A percentile compares a stretch with the other conserved stretches of the same genome.
phyloP scores from a whole-genome alignment of 2,888 invertebrate genomes.

The Polymixis lichenea region DNA sequence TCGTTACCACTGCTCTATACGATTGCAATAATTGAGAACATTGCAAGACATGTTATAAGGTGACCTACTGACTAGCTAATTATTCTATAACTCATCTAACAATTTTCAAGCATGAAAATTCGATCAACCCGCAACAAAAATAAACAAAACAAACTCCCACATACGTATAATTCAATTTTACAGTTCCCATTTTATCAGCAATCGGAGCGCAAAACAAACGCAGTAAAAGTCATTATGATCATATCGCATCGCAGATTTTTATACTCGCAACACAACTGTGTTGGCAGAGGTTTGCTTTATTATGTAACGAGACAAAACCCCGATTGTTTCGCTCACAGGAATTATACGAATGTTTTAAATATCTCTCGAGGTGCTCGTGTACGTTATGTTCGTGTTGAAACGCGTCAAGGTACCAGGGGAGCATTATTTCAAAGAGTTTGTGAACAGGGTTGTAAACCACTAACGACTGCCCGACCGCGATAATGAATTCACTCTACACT shows the following conservation, averaged over 20 bases:
- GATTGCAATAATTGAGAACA: background rate
- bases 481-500: conserved; percentile 87
- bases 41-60: background rate
- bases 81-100: conserved; percentile 2
- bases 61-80: background rate
- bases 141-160: conserved; percentile 16
- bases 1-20: background rate
- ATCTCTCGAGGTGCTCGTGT: conserved; percentile 67
- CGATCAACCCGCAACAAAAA: conserved; percentile 25
- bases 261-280: conserved; percentile 42
- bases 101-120: background rate
- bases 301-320: conserved; percentile 51
- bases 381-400: conserved; percentile 68
- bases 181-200: conserved; percentile 46
- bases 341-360: conserved; percentile 71
- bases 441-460: conserved; percentile 86
- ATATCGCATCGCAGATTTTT: conserved; percentile 58
- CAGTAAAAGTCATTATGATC: conserved; percentile 57
- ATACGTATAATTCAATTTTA: conserved; percentile 59
- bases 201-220: conserved; percentile 53
- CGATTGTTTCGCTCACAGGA: conserved; percentile 60
- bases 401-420: conserved; percentile 77
- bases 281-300: conserved; percentile 53
- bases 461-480: conserved; percentile 86
- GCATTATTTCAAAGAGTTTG: conserved; percentile 87